Conservation (phyloP, 1,140 invertebrate species). For the Colletes latitarsis region DNA sequence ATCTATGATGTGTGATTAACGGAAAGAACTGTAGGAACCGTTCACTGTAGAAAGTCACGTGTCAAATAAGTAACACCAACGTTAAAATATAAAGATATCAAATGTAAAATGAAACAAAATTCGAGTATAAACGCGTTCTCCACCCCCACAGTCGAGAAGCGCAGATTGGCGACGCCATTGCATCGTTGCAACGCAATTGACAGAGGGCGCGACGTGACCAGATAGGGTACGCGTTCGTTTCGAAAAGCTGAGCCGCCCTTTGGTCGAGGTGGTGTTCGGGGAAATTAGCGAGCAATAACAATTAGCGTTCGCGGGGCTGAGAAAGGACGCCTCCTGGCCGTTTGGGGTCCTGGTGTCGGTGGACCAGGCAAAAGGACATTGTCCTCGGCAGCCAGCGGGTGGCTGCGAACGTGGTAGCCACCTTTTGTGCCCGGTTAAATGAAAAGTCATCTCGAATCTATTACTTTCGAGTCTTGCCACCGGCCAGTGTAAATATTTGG, state of each 20-base stretch:
- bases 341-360: slow-evolving; percentile 22
- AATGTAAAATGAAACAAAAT: no score
- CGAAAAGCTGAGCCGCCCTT: neutral
- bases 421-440: slow-evolving; percentile 64
- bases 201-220: slow-evolving; percentile 15
- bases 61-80: no score
- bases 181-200: no score
- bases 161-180: no score
- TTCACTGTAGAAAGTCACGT: no score
- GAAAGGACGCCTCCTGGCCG: slow-evolving; percentile 49
- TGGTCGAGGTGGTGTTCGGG: neutral
- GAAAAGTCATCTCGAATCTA: slow-evolving; percentile 72
- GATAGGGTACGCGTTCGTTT: slow-evolving; percentile 8
- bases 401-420: slow-evolving; percentile 43
- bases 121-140: no score
- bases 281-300: slow-evolving; percentile 68
- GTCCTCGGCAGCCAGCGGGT: slow-evolving; percentile 61
- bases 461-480: slow-evolving; percentile 68
- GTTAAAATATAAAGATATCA: no score
- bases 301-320: slow-evolving; percentile 57
- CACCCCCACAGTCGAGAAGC: no score
- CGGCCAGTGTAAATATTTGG: slow-evolving; percentile 68
- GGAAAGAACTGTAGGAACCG: no score
- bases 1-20: no score
- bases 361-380: slow-evolving; percentile 50